Conservation (phyloP, 2,797 vertebrate genomes). For the Helarctos malayanus region DNA sequence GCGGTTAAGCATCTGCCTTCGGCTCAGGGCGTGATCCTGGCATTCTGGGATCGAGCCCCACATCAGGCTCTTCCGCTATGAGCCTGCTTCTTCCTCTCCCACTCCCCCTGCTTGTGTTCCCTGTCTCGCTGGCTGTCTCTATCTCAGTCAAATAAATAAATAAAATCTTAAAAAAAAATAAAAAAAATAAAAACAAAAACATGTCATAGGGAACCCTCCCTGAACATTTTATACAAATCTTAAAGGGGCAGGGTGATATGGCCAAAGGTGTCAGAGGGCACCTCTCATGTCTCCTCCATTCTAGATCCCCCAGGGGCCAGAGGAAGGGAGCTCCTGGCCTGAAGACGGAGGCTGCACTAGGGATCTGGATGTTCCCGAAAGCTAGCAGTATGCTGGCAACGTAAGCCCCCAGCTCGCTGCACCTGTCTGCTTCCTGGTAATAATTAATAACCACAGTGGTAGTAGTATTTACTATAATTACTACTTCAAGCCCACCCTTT, state of each 20-base stretch:
- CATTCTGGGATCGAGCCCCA: no score
- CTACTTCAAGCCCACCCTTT: neutral
- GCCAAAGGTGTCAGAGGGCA: neutral
- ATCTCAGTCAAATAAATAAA: no score
- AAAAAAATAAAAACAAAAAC: neutral
- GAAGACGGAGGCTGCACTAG: neutral
- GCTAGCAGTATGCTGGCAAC: accelerated
- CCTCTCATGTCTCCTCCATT: neutral
- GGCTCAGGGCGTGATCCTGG: no score
- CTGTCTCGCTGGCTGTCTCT: no score
- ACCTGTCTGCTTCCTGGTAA: neutral
- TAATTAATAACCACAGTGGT: neutral
- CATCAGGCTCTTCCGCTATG: no score
- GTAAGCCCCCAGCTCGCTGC: neutral
- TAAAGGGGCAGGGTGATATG: neutral
- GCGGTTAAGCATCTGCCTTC: no score
- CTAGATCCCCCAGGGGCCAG: no score
- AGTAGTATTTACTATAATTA: no score
- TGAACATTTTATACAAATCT: neutral
- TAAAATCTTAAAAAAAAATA: no score
- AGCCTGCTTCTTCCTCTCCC: no score
- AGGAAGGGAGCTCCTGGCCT: neutral
- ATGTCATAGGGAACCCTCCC: neutral
- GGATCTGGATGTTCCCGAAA: neutral
- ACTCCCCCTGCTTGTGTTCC: no score